These are phyloP conservation scores for Sebastes itinus DNA, from an alignment of 2,797 vertebrate genomes.

Conservation along the genomic window DNA sequence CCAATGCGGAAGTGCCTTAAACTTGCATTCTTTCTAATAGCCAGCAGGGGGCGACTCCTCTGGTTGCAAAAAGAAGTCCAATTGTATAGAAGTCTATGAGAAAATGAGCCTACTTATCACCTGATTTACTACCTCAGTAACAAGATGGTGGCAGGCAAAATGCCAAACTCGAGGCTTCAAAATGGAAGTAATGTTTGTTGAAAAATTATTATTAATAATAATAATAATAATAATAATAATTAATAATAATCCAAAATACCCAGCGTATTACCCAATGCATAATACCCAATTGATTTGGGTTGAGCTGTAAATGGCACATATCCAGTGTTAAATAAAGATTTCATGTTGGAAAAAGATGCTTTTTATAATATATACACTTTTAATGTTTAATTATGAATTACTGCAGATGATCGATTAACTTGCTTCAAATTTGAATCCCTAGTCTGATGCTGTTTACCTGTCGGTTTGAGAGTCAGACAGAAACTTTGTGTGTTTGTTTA, in stretches of 20 bases:
- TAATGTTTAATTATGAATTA: not conserved
- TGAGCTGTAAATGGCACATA: not conserved
- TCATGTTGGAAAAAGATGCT: not conserved
- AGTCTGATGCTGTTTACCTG: not conserved
- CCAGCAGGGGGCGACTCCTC: no score
- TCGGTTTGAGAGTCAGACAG: not conserved
- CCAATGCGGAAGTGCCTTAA: no score
- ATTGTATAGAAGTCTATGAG: no score
- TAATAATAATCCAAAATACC: no score
- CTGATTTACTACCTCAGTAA: rapidly evolving
- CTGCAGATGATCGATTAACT: not conserved
- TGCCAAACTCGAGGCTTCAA: no score
- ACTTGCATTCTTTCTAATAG: no score
- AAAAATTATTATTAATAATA: not conserved
- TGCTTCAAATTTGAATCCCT: not conserved
- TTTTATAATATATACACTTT: not conserved
- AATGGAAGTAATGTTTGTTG: not conserved
- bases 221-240: no score
- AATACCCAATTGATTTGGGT: not conserved
- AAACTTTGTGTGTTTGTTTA: not conserved
- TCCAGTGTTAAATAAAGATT: not conserved
- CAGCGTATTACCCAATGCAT: not conserved
- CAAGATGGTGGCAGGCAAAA: no score
- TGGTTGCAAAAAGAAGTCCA: no score
- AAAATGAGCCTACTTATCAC: no score